Conservation (phyloP, 2,113 vertebrate genomes). For the Chinchilla lanigera region DNA sequence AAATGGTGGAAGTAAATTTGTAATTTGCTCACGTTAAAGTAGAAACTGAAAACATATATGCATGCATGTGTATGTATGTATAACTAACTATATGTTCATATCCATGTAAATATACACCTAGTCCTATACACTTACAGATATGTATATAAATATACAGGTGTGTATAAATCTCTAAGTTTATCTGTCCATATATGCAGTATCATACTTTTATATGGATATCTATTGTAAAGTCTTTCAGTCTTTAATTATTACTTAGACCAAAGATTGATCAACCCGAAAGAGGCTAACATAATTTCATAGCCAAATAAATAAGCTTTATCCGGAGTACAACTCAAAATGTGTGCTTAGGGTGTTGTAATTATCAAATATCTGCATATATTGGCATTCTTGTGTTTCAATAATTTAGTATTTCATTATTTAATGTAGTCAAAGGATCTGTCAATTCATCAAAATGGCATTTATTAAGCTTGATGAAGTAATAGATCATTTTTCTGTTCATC, state of each 20-base stretch:
- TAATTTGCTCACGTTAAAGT: background rate
- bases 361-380: background rate
- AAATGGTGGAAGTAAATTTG: background rate
- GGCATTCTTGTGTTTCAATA: background rate
- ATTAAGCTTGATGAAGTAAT: background rate
- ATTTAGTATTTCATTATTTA: background rate
- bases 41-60: background rate
- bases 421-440: background rate
- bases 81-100: background rate
- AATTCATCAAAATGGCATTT: background rate
- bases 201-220: background rate
- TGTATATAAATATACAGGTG: background rate
- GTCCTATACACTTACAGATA: accelerated
- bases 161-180: background rate
- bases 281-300: background rate
- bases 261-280: background rate
- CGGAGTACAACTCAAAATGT: background rate
- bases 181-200: background rate
- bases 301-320: background rate
- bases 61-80: background rate
- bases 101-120: background rate
- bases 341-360: background rate
- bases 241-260: background rate
- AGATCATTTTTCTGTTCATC: background rate
- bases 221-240: background rate